These are phyloP conservation scores for Brotula barbata DNA, from an alignment of 2,797 vertebrate genomes.

Conservation along the genomic window DNA sequence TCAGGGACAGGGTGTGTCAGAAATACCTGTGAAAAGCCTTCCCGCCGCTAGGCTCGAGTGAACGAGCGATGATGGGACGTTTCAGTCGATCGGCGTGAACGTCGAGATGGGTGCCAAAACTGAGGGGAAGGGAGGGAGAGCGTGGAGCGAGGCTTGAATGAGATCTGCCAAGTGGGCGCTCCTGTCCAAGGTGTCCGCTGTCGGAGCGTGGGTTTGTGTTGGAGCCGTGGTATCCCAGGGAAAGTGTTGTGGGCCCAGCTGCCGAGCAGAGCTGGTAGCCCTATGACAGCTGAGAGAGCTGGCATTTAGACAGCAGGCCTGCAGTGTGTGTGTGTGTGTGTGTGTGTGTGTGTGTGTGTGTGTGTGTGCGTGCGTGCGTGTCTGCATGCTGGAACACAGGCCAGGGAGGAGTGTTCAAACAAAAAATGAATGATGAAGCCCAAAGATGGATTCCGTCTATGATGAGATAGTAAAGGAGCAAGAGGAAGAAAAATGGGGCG, in stretches of 20 bases:
- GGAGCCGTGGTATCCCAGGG: conserved; percentile 45
- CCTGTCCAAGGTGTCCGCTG: conserved; percentile 51
- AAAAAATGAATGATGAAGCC: conserved; percentile 50
- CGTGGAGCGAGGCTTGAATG: conserved; percentile 50
- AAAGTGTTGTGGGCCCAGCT: conserved; percentile 47
- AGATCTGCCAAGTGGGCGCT: conserved; percentile 56
- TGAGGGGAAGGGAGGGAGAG: conserved; percentile 33
- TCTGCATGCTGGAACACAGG: conserved; percentile 45
- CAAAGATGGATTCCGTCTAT: conserved; percentile 57
- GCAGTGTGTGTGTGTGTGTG: conserved; percentile 15
- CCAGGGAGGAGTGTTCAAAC: conserved; percentile 58
- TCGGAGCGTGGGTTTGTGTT: conserved; percentile 60
- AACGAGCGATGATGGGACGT: conserved; percentile 78
- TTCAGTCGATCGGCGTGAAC: conserved; percentile 73
- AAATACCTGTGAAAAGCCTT: conserved; percentile 71
- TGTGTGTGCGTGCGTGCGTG: conserved; percentile 20
- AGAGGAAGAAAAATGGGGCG: conserved; percentile 45
- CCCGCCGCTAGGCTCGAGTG: conserved; percentile 66
- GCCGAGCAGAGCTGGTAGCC: conserved; percentile 53
- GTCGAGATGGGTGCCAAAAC: conserved; percentile 67
- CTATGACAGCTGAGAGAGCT: conserved; percentile 60
- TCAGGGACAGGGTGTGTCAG: conserved; percentile 73
- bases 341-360: conserved; percentile 7
- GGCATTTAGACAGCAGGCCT: conserved; percentile 36
- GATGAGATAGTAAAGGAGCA: conserved; percentile 50